These are phyloP conservation scores for Tapirus indicus DNA, from an alignment of 2,797 vertebrate genomes.

Conservation along the genomic window DNA sequence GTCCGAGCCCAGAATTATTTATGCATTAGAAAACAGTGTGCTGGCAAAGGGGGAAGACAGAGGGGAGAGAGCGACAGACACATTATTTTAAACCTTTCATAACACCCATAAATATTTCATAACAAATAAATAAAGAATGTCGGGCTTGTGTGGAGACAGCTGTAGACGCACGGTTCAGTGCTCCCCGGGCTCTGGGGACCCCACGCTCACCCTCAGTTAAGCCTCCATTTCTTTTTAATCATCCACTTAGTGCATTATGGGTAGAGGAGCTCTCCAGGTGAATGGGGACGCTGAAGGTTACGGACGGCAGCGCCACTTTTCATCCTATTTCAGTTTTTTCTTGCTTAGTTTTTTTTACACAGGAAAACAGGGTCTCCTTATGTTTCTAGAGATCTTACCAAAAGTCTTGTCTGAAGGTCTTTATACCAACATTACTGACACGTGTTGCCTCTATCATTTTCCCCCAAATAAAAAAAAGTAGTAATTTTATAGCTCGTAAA, in stretches of 20 bases:
- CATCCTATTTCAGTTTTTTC: slow-evolving; percentile 49
- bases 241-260: slow-evolving; percentile 99
- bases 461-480: not conserved
- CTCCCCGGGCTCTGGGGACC: slow-evolving; percentile 95
- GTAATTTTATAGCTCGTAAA: not conserved
- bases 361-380: not conserved
- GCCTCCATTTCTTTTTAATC: slow-evolving; percentile 99
- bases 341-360: slow-evolving; percentile 73
- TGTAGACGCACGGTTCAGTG: slow-evolving; percentile 97
- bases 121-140: slow-evolving; percentile 99
- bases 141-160: slow-evolving; percentile 99
- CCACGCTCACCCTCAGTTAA: slow-evolving; percentile 96
- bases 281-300: slow-evolving; percentile 90
- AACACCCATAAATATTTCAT: slow-evolving; percentile 99
- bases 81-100: slow-evolving; percentile 99
- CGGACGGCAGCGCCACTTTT: slow-evolving; percentile 82
- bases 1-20: slow-evolving; percentile 97
- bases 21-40: slow-evolving; percentile 99
- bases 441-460: no score
- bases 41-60: slow-evolving; percentile 87
- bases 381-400: slow-evolving; percentile 12
- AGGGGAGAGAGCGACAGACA: slow-evolving; percentile 91
- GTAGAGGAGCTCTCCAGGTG: slow-evolving; percentile 97
- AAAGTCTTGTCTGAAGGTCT: slow-evolving; percentile 30
- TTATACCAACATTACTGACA: not conserved